phyloP scores from a whole-genome alignment of 2,797 vertebrate genomes.

The Chromis chromis region DNA sequence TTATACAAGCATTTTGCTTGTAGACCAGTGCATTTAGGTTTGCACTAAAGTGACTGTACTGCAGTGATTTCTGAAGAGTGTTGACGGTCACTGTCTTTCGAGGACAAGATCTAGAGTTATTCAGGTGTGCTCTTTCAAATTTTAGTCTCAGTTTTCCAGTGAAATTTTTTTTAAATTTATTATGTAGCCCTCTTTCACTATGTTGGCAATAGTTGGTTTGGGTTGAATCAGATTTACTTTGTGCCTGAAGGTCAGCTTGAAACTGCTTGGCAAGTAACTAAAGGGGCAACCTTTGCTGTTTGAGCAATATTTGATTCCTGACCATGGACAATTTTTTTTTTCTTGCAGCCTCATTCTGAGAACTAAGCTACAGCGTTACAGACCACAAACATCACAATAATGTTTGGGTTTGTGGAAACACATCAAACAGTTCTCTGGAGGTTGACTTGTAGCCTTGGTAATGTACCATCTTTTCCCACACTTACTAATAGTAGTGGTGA shows the following conservation, averaged over 20 bases:
- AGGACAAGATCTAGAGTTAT: constrained; percentile 12
- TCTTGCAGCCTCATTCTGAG: constrained; percentile 32
- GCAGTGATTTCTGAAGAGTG: background rate
- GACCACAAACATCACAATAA: constrained; percentile 26
- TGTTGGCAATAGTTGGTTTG: constrained; percentile 28
- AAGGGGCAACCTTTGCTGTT: constrained; percentile 42
- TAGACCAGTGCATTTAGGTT: too few species aligned
- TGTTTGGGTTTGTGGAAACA: constrained; percentile 28
- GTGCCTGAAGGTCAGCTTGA: constrained; percentile 37
- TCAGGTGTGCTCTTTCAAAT: constrained; percentile 11
- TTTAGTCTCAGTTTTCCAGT: constrained; percentile 13
- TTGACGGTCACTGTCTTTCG: constrained; percentile 12
- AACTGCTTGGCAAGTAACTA: constrained; percentile 36
- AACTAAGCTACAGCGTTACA: constrained; percentile 14
- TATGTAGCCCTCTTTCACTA: constrained; percentile 18
- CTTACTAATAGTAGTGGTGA: background rate
- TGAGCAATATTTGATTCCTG: constrained; percentile 47
- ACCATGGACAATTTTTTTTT: constrained; percentile 11
- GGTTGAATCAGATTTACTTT: constrained; percentile 21
- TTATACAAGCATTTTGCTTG: too few species aligned
- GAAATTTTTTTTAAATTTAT: constrained; percentile 2
- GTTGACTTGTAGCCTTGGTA: constrained; percentile 2
- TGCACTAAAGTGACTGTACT: background rate
- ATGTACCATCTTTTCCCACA: background rate
- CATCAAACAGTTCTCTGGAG: constrained; percentile 17